Evolutionary conservation across 92 coral and sea anemone genomes (phyloP).

Genomic region (Umimayanthus chanpuru): DNA sequence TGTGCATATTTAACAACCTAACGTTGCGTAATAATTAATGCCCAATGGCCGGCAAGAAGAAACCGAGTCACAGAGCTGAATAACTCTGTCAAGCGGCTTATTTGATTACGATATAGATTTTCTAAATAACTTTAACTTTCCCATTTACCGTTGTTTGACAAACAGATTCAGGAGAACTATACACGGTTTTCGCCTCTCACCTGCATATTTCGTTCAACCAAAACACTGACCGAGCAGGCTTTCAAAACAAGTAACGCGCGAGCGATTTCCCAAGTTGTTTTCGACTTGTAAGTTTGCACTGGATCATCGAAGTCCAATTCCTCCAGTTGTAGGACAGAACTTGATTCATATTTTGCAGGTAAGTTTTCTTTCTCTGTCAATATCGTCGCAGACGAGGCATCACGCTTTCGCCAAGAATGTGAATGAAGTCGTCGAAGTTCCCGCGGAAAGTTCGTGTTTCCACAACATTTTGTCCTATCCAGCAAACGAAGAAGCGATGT

Average conservation of each 20-base stretch:
- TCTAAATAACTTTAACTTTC: background rate
- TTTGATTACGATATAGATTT: background rate
- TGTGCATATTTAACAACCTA: no score
- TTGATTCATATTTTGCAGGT: conserved; percentile 4
- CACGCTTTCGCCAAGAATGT: background rate
- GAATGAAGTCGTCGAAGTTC: conserved; percentile 2
- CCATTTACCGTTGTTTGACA: background rate
- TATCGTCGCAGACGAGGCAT: conserved; percentile 10
- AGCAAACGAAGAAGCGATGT: background rate
- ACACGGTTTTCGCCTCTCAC: conserved; percentile 30
- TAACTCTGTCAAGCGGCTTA: no score
- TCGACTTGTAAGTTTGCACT: conserved; percentile 76
- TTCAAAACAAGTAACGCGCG: conserved; percentile 88
- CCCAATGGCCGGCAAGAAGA: no score
- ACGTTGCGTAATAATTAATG: no score
- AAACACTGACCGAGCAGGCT: conserved; percentile 82
- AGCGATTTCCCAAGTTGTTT: conserved; percentile 87
- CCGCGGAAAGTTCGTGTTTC: background rate
- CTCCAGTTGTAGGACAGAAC: background rate
- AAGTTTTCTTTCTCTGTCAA: conserved; percentile 15
- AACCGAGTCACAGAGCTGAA: no score
- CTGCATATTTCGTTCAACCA: conserved; percentile 87
- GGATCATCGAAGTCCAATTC: conserved; percentile 74
- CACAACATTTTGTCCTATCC: background rate
- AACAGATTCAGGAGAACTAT: background rate